Base-by-base conservation (phyloP, 2,888 invertebrate genomes). In the Athalia rosae region DNA sequence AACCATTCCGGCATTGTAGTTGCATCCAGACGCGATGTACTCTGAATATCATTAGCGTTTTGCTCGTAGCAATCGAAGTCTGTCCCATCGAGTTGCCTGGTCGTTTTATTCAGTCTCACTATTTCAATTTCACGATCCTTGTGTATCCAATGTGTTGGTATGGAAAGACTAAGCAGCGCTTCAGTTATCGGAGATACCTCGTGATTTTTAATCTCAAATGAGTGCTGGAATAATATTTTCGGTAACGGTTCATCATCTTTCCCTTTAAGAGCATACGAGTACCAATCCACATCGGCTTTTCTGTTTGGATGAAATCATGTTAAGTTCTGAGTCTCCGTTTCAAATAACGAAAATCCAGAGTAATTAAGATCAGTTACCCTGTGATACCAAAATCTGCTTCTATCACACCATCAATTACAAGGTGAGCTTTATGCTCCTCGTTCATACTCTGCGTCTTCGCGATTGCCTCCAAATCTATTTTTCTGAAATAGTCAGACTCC, bases 131-230 rank as follows among this genome's bases (percentile, higher is more conserved):
- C 62, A n/a, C 81, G 76, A 6, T 77, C 79, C 28, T 79, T 77
- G 56, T 77, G 73, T 5, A 66, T 11, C 80, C 82, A 83, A 71
- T 77, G 77, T 4, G 79, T 84, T 41, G 91, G 91, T 45, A 91
- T 82, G 48, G 81, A 80, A 11, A 91, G 80, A 47, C 80, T 82
- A 2, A 91, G 78, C 43, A 78, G 50, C 3, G 89, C 87, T 78
- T 87, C 86, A 11, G 89, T 86, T 4, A 91, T 85, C 6, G 90
- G 88, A 83, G 91, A 91, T 0, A 79, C 81, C 15, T 91, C 91
- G 74, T 89, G 87, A 82, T 90, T 91, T 64, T 83, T 84, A 8
- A 88, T 80, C 74, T 85, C 84, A 76, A 87, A 89, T 48, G 86
- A 77, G 53, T 89, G 89, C 63, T 84, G 82, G 66, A 88, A 88